These are phyloP conservation scores for Lasioglossum malachurum DNA, from an alignment of 2,888 invertebrate genomes.

Conservation along the genomic window DNA sequence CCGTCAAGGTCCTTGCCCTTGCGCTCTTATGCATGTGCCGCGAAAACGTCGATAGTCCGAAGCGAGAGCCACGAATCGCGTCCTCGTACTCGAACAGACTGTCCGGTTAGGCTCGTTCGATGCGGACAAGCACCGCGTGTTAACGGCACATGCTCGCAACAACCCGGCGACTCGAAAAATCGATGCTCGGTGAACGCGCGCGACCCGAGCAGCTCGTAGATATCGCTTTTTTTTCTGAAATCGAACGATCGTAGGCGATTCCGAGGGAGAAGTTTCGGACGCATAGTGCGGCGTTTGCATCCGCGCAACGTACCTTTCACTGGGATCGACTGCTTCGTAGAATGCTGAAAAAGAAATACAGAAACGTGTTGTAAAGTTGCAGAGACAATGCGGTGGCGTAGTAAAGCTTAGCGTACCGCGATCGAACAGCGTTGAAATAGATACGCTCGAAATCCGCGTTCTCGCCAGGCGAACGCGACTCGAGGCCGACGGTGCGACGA, in stretches of 20 bases:
- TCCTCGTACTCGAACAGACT: neutral
- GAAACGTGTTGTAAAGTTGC: slow-evolving; percentile 31
- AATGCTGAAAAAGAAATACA: slow-evolving; percentile 80
- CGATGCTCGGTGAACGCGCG: slow-evolving; percentile 39
- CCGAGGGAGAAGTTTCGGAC: neutral
- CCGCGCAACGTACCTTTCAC: slow-evolving; percentile 81
- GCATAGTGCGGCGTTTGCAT: neutral
- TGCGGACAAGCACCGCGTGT: slow-evolving; percentile 19
- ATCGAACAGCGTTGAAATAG: neutral
- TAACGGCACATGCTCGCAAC: slow-evolving; percentile 42
- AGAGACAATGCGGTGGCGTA: slow-evolving; percentile 55
- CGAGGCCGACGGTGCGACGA: neutral
- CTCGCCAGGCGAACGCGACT: neutral
- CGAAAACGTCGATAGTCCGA: slow-evolving; percentile 80
- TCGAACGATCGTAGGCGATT: neutral
- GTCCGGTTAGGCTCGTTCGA: neutral
- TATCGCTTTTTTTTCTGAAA: neutral
- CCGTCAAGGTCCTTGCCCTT: slow-evolving; percentile 82
- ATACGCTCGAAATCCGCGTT: neutral
- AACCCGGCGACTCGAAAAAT: slow-evolving; percentile 38
- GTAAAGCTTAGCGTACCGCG: slow-evolving; percentile 55
- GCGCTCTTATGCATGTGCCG: slow-evolving; percentile 75
- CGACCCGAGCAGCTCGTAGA: neutral
- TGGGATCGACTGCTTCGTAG: slow-evolving; percentile 83
- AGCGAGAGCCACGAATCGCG: slow-evolving; percentile 38